Base-by-base conservation (phyloP, 2,888 invertebrate genomes). In the Suillia variegata region DNA sequence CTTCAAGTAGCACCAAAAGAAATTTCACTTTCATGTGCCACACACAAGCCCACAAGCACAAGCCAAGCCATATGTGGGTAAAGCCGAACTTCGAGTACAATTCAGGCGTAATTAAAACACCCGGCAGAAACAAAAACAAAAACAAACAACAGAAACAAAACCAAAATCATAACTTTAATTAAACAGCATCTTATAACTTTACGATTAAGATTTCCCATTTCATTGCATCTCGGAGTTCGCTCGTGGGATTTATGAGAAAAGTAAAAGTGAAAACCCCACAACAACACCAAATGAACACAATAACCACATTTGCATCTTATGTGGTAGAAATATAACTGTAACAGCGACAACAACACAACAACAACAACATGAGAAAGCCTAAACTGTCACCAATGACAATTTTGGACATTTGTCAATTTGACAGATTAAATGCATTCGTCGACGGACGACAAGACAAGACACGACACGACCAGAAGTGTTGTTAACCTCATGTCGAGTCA, bases 231-330 rank as follows among this genome's bases (percentile, higher is more conserved):
- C 4, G n/a, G n/a, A n/a, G n/a, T n/a, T n/a, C n/a, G n/a, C 45
- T 45, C 18, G 18, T 4, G 20, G 18, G 18, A 20, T 20, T 54
- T 22, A 71, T 74, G 75, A 75, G 75, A 72, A 72, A 72, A 73
- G 70, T 72, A 73, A 73, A 73, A 73, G 73, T 73, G 70, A 75
- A 73, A 75, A 75, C 70, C 74, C 74, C 70, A 67, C 72, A 66
- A 58, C 55, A 61, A 24, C n/a, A n/a, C n/a, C 48, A 59, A 54
- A 61, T 38, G 47, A 63, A 48, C 56, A 61, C 56, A 71, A 66
- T 69, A 71, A 67, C 67, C 66, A 62, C 64, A 72, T 72, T 72
- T 73, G 73, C 72, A 74, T 74, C 73, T 71, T 60, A 68, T 68
- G 70, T 66, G 65, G 64, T 64, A 64, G 58, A 59, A 56, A 54